phyloP scores from a whole-genome alignment of 2,797 vertebrate genomes.

The Pteronotus mesoamericanus region DNA sequence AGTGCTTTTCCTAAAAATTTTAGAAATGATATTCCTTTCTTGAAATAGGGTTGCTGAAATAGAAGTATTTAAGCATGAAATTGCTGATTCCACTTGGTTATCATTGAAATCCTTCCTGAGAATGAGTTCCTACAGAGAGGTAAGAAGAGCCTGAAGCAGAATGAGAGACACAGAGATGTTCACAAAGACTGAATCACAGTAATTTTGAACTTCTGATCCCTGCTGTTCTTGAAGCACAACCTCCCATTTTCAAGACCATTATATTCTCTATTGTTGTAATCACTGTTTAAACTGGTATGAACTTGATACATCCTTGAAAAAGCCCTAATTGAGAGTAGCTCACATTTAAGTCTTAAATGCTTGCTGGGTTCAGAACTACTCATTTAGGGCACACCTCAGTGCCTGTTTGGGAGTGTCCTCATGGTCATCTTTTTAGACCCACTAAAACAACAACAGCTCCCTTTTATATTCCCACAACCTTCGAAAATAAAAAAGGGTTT shows the following conservation, averaged over 20 bases:
- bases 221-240: background rate
- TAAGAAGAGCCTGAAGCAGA: background rate
- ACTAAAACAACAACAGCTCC: background rate
- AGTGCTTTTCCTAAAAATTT: background rate
- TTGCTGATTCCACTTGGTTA: background rate
- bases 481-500: background rate
- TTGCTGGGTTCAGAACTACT: background rate
- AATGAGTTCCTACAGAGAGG: background rate
- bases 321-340: background rate
- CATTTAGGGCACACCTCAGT: fast-evolving
- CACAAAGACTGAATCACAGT: background rate
- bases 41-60: background rate
- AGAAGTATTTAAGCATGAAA: background rate
- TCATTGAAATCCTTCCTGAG: background rate
- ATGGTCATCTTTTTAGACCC: background rate
- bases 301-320: fast-evolving
- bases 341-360: background rate
- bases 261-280: background rate
- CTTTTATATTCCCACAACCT: background rate
- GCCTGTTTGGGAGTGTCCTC: background rate
- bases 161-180: background rate
- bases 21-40: background rate
- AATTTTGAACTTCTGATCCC: background rate
- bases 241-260: background rate
- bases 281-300: background rate